Conservation (phyloP, 2,113 vertebrate genomes). For the Dipodomys stephensi region DNA sequence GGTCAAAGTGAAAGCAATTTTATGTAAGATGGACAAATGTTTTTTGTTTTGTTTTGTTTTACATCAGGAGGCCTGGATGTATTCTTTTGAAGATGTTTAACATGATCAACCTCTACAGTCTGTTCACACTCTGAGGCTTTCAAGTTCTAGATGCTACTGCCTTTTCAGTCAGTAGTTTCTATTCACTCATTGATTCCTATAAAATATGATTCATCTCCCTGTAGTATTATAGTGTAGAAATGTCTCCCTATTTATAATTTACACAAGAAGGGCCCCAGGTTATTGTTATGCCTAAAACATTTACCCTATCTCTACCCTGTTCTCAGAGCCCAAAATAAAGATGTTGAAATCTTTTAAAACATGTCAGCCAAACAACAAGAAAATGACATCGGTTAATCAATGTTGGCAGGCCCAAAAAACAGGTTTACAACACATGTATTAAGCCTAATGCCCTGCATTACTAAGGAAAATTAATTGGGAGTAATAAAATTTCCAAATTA, state of each 20-base stretch:
- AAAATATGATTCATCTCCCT: neutral
- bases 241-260: neutral
- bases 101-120: accelerated
- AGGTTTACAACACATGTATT: neutral
- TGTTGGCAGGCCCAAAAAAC: accelerated
- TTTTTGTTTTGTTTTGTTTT: neutral
- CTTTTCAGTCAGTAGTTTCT: neutral
- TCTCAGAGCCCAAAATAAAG: neutral
- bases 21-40: neutral
- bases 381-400: neutral
- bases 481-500: neutral
- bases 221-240: neutral
- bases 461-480: neutral
- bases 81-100: neutral
- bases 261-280: neutral
- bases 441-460: neutral
- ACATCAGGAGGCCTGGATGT: neutral
- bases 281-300: neutral
- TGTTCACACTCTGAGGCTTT: neutral
- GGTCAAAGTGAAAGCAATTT: neutral
- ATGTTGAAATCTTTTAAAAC: neutral
- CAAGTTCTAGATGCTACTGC: accelerated
- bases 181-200: neutral
- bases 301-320: neutral
- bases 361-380: neutral